A percentile compares a stretch with the other conserved stretches of the same genome.
These are phyloP conservation scores for Caenorhabditis sp. DNA, from an alignment of 2,888 invertebrate genomes.

Conservation along the genomic window DNA sequence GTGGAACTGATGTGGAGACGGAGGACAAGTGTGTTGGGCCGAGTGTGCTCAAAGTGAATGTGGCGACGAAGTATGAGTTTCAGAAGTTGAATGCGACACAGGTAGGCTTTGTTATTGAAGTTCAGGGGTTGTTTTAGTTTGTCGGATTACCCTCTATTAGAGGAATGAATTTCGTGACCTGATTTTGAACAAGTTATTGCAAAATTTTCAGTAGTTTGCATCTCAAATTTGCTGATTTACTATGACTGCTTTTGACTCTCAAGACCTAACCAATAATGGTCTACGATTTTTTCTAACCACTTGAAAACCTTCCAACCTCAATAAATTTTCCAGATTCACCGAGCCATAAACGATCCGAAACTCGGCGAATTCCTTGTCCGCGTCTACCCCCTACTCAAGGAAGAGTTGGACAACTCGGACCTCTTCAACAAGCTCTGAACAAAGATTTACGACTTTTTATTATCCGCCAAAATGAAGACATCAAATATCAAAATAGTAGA, in stretches of 20 bases:
- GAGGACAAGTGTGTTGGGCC: constrained; percentile 52
- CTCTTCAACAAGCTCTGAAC: constrained; percentile 60
- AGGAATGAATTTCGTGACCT: no score
- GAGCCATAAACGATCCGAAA: constrained; percentile 64
- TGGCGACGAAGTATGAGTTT: constrained; percentile 60
- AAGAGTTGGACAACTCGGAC: constrained; percentile 56
- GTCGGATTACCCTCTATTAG: no score
- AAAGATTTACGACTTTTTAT: neutral
- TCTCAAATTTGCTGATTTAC: no score
- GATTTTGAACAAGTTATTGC: no score
- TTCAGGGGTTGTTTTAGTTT: neutral
- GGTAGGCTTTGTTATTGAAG: constrained; percentile 9
- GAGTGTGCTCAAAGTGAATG: constrained; percentile 56
- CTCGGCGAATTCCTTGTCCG: constrained; percentile 55
- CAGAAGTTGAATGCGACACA: constrained; percentile 64
- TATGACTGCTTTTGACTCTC: no score
- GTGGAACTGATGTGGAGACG: constrained; percentile 54
- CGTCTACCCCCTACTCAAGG: constrained; percentile 58
- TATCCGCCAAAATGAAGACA: neutral
- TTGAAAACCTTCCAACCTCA: neutral
- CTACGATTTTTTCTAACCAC: no score
- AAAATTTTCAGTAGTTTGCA: no score
- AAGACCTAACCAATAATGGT: no score
- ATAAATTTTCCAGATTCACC: constrained; percentile 53
- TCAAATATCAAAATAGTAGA: constrained; percentile 25